Evolutionary conservation across 2,113 vertebrate genomes (phyloP).

Genomic region (Mastomys coucha): DNA sequence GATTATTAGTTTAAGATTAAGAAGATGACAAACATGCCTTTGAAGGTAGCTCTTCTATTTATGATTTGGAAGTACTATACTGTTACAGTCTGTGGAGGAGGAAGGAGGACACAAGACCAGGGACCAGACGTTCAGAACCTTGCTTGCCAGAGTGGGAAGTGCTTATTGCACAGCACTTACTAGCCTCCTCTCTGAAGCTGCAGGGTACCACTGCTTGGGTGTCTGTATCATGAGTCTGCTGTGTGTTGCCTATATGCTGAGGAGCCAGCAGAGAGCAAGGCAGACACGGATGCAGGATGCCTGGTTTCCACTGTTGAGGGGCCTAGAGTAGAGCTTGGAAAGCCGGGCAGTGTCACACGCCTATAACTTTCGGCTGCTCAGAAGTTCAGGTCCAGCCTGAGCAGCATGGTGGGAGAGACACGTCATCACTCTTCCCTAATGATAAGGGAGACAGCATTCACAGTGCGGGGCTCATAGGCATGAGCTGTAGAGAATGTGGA

Average conservation of each 20-base stretch:
- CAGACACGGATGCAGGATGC: not conserved
- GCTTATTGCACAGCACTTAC: not conserved
- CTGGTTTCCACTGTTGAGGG: not conserved
- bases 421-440: not conserved
- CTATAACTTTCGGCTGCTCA: not conserved
- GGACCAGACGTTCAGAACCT: not conserved
- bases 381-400: not conserved
- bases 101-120: not conserved
- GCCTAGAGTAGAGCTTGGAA: not conserved
- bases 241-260: not conserved
- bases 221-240: not conserved
- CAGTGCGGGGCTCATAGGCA: too few species aligned
- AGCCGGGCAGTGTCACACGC: not conserved
- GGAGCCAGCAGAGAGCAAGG: not conserved
- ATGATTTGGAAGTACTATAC: not conserved
- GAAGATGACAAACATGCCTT: not conserved
- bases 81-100: not conserved
- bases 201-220: not conserved
- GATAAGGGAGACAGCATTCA: not conserved
- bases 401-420: not conserved
- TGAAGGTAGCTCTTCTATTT: slow-evolving; percentile 30
- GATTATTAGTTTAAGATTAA: slow-evolving; percentile 22
- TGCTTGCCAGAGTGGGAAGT: not conserved
- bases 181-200: not conserved
- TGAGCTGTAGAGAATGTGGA: not conserved